These are phyloP conservation scores for Scaptomyza polygonia DNA, from an alignment of 2,888 invertebrate genomes.

Conservation along the genomic window DNA sequence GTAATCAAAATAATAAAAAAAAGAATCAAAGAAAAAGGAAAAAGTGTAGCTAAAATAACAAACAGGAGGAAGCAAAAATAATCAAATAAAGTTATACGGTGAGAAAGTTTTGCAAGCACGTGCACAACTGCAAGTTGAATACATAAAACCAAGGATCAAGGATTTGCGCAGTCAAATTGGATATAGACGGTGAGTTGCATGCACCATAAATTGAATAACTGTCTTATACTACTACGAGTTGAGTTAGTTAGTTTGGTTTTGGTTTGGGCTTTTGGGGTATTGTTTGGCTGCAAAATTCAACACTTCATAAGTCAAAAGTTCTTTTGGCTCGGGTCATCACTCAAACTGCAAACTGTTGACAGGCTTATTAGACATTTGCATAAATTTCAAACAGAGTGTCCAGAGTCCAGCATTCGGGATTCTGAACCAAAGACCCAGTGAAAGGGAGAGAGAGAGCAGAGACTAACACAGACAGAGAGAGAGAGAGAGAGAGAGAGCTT, in stretches of 20 bases:
- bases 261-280: not conserved
- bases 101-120: constrained; percentile 58
- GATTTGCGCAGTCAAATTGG: constrained; percentile 61
- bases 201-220: constrained; percentile 6
- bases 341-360: constrained; percentile 73
- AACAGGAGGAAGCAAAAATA: constrained; percentile 20
- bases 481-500: not conserved
- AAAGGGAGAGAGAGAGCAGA: not conserved
- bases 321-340: constrained; percentile 28
- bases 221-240: no score
- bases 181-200: constrained; percentile 63
- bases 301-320: constrained; percentile 69
- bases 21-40: constrained; percentile 6
- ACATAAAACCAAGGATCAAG: constrained; percentile 51
- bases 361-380: constrained; percentile 81
- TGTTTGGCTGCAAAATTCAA: constrained; percentile 50
- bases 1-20: not conserved
- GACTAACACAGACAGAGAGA: no score
- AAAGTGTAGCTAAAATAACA: constrained; percentile 20
- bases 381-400: constrained; percentile 55
- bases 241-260: constrained; percentile 13
- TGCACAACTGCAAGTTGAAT: constrained; percentile 63
- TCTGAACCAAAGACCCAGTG: not conserved
- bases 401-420: constrained; percentile 8
- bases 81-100: constrained; percentile 25